phyloP scores from a whole-genome alignment of 2,797 vertebrate species.

The Lagocephalus sceleratus region DNA sequence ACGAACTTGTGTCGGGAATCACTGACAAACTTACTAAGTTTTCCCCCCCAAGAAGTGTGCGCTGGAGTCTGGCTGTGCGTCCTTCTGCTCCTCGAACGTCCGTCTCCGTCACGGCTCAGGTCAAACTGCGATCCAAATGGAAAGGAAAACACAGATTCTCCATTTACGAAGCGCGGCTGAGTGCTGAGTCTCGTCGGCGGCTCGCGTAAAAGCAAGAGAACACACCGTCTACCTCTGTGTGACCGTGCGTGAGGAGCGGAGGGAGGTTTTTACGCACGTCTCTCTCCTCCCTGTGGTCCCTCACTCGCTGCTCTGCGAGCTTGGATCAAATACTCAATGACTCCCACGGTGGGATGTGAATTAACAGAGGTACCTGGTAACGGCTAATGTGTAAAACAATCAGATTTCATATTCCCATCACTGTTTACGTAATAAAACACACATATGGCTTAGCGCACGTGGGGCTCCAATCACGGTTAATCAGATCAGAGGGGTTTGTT shows the following conservation, averaged over 20 bases:
- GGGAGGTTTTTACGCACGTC: conserved; percentile 17
- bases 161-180: conserved; percentile 40
- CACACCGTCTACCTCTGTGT: conserved; percentile 22
- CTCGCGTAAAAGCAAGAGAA: conserved; percentile 10
- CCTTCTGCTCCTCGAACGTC: conserved; percentile 13
- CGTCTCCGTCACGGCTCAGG: conserved; percentile 28
- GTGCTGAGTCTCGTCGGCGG: conserved; percentile 12
- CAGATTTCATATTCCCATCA: too few relatives aligned
- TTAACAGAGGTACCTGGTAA: not conserved
- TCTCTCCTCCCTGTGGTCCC: conserved; percentile 35
- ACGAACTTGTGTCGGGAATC: not conserved
- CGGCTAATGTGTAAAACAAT: too few relatives aligned
- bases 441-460: not conserved
- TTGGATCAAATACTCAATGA: conserved; percentile 9
- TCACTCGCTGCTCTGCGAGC: conserved; percentile 12
- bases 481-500: conserved; percentile 16
- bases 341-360: not conserved
- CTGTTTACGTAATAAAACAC: too few relatives aligned
- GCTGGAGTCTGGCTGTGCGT: conserved; percentile 17
- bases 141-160: conserved; percentile 36
- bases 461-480: not conserved
- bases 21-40: conserved; percentile 42
- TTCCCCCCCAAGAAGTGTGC: conserved; percentile 1
- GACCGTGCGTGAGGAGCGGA: conserved; percentile 16
- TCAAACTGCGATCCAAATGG: conserved; percentile 30